Percentiles rank a stretch among this genome's conserved stretches.
phyloP scores from a whole-genome alignment of 2,797 vertebrate species.

The Lagocephalus sceleratus region DNA sequence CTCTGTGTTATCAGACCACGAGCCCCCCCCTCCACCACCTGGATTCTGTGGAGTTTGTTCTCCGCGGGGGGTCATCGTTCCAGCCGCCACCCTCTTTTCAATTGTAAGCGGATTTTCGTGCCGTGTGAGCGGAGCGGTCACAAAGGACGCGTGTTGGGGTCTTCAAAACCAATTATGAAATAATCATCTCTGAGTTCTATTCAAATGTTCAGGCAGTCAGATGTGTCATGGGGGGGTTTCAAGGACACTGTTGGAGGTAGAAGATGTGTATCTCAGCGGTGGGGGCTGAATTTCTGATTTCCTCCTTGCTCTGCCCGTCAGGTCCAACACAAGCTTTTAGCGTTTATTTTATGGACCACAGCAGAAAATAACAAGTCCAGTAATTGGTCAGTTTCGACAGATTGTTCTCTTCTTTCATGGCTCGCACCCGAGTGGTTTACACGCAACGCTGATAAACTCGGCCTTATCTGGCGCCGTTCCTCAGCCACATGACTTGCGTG shows the following conservation, averaged over 20 bases:
- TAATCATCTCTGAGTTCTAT: constrained; percentile 60
- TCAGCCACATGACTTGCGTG: no score
- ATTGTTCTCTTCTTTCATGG: no score
- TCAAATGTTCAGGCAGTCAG: constrained; percentile 46
- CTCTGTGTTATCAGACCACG: constrained; percentile 60
- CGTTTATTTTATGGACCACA: no score
- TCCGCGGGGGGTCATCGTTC: constrained; percentile 53
- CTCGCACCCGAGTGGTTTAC: no score
- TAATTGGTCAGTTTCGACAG: no score
- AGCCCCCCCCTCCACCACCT: constrained; percentile 41
- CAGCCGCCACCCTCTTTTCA: constrained; percentile 58
- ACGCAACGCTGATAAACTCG: no score
- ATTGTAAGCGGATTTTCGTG: constrained; percentile 64
- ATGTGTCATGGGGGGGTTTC: constrained; percentile 62
- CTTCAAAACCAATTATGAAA: constrained; percentile 67
- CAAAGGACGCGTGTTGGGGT: constrained; percentile 59
- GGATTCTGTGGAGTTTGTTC: constrained; percentile 30
- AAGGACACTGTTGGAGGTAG: constrained; percentile 46
- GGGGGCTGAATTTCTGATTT: constrained; percentile 20
- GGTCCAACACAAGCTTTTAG: no score
- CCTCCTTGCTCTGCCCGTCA: neutral
- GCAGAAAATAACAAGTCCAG: no score
- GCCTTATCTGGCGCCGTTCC: no score
- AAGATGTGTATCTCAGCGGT: constrained; percentile 5
- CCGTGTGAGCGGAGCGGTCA: constrained; percentile 64